Conservation (phyloP, 2,797 vertebrate species). For the Cottoperca gobio region DNA sequence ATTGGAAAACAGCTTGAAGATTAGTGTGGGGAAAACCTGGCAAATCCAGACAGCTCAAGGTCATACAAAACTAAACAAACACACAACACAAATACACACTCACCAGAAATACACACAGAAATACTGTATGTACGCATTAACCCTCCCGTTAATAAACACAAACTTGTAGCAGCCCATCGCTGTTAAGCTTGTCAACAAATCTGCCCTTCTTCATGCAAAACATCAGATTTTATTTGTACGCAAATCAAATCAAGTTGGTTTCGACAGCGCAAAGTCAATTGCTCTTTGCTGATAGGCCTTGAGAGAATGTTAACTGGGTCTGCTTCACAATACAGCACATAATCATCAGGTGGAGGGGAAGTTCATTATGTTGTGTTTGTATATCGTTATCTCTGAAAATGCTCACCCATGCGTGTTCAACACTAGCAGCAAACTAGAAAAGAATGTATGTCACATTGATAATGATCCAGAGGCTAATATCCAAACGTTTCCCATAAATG, state of each 20-base stretch:
- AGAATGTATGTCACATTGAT: background rate
- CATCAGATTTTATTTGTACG: constrained; percentile 28
- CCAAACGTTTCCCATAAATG: constrained; percentile 21
- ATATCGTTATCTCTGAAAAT: constrained; percentile 16
- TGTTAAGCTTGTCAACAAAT: constrained; percentile 29
- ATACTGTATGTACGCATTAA: background rate
- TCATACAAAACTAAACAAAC: constrained; percentile 30
- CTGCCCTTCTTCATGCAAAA: constrained; percentile 32
- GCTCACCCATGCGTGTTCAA: constrained; percentile 20
- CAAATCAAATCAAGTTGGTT: constrained; percentile 45
- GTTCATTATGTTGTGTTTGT: constrained; percentile 36
- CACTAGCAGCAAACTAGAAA: constrained; percentile 25
- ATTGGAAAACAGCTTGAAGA: constrained; percentile 34
- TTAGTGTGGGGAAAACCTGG: constrained; percentile 23
- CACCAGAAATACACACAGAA: background rate
- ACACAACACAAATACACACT: background rate
- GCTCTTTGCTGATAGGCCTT: constrained; percentile 19
- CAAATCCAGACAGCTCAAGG: constrained; percentile 36
- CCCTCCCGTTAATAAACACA: background rate
- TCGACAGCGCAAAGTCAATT: constrained; percentile 48
- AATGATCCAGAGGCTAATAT: constrained; percentile 18
- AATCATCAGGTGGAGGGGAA: background rate
- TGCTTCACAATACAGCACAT: constrained; percentile 13
- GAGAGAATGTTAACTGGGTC: constrained; percentile 13
- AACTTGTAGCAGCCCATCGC: background rate